These are phyloP conservation scores for Himalopsyche phryganea DNA, from an alignment of 1,140 invertebrate species.

Conservation along the genomic window DNA sequence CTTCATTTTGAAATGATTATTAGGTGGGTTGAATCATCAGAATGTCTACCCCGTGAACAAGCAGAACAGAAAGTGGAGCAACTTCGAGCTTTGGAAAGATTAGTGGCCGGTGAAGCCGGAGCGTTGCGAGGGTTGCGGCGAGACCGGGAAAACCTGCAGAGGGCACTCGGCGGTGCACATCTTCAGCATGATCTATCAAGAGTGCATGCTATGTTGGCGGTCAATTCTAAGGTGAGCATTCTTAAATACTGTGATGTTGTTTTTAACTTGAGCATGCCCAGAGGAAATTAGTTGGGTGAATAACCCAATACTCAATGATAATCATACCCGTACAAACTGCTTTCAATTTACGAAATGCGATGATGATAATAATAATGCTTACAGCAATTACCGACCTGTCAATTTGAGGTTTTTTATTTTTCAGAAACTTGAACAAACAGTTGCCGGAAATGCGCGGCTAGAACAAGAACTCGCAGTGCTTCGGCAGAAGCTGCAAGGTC, in stretches of 20 bases:
- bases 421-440: constrained; percentile 85
- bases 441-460: constrained; percentile 80
- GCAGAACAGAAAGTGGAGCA: constrained; percentile 64
- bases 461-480: constrained; percentile 84
- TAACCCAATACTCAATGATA: too few relatives aligned
- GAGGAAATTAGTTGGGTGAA: too few relatives aligned
- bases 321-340: too few relatives aligned
- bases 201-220: constrained; percentile 78
- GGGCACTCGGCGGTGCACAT: constrained; percentile 61
- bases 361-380: too few relatives aligned
- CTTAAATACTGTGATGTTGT: constrained; percentile 7
- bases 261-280: not conserved
- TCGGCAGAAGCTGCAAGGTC: constrained; percentile 76
- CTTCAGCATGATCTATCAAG: constrained; percentile 79
- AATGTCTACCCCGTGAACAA: constrained; percentile 34
- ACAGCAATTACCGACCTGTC: not conserved
- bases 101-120: constrained; percentile 83
- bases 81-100: constrained; percentile 77
- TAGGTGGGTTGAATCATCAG: constrained; percentile 45
- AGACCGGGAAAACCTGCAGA: constrained; percentile 82
- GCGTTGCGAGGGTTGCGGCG: constrained; percentile 78
- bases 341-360: too few relatives aligned
- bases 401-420: constrained; percentile 28
- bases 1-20: constrained; percentile 1
- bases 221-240: constrained; percentile 78